Evolutionary conservation across 2,888 invertebrate species (phyloP).

Genomic region (Molorchus minor): DNA sequence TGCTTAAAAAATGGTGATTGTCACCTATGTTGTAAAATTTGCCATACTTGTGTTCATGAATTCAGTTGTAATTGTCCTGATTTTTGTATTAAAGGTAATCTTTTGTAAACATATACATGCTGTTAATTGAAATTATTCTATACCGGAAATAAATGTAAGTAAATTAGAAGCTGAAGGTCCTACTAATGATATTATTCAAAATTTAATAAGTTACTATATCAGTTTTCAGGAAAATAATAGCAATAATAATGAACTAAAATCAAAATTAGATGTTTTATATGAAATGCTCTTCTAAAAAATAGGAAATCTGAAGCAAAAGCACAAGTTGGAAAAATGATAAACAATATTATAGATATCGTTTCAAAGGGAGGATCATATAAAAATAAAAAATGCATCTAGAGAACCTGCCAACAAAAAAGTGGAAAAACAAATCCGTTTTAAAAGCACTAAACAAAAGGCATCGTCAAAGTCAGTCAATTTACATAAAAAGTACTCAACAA

Average conservation of each 20-base stretch:
- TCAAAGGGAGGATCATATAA: not conserved
- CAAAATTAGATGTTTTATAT: not conserved
- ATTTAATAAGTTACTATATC: not conserved
- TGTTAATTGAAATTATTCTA: not conserved
- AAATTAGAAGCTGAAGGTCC: not conserved
- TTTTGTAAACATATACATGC: slow-evolving; percentile 5
- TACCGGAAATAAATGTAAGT: not conserved
- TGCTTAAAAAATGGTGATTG: not conserved
- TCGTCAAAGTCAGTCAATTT: not conserved
- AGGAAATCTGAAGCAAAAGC: not conserved
- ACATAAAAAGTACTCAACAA: not conserved
- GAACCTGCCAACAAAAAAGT: not conserved
- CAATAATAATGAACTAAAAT: not conserved
- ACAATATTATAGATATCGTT: not conserved
- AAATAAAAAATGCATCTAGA: not conserved
- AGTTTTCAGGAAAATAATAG: not conserved
- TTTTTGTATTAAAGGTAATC: slow-evolving; percentile 5
- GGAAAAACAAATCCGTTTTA: not conserved
- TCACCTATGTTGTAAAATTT: not conserved
- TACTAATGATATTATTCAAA: not conserved
- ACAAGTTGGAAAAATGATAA: not conserved
- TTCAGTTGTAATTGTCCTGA: not conserved
- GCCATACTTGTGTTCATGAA: not conserved
- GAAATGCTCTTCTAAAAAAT: not conserved
- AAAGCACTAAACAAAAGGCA: not conserved